These are phyloP conservation scores for Gnathonemus longibarbis DNA, from an alignment of 2,113 vertebrate genomes.

Conservation along the genomic window DNA sequence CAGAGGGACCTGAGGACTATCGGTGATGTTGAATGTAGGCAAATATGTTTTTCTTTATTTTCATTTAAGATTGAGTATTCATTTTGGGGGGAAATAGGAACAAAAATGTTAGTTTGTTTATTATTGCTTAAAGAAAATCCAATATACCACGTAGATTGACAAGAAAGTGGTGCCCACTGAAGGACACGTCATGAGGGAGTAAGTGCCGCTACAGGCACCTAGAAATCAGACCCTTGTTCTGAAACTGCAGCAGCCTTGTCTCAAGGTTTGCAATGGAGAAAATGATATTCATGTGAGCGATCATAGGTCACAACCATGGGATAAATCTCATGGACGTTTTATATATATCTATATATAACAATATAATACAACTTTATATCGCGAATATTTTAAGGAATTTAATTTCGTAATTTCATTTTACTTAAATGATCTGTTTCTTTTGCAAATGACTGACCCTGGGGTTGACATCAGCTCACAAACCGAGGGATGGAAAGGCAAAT, in stretches of 20 bases:
- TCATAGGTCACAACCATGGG: background rate
- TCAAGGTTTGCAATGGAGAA: background rate
- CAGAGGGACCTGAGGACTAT: background rate
- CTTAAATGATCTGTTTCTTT: background rate
- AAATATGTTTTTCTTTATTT: background rate
- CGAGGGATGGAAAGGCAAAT: background rate
- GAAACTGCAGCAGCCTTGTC: background rate
- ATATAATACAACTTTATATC: too few relatives aligned
- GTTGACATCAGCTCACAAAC: background rate
- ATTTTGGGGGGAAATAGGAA: background rate
- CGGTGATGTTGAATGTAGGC: background rate
- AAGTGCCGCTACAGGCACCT: background rate
- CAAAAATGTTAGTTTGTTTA: background rate
- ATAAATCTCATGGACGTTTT: background rate
- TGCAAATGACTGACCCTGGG: background rate
- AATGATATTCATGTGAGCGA: background rate
- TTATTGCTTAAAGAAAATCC: background rate
- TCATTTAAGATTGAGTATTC: background rate
- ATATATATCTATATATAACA: background rate
- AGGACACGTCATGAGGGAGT: background rate
- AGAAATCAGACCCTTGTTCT: background rate
- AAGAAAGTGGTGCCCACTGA: background rate
- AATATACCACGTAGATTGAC: background rate
- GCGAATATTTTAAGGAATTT: background rate
- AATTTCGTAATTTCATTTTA: background rate